Evolutionary conservation across 2,797 vertebrate genomes (phyloP), one percentile per base, ranked within the genome.

Genomic region (Babyrousa celebensis): DNA sequence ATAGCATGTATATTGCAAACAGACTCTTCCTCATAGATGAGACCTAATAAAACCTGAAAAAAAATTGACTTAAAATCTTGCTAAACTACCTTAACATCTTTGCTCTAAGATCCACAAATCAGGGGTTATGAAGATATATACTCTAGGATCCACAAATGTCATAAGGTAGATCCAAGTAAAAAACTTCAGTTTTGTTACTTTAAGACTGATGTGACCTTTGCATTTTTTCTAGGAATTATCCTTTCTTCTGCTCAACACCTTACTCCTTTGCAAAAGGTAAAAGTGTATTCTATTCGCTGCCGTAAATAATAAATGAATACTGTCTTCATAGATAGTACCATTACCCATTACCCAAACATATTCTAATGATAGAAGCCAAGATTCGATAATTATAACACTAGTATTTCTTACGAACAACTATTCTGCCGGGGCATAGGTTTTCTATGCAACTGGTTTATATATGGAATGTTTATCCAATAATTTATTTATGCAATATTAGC

Each of bases 141-240:
- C 9, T 48, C n/a, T 43, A 89, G 80, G 15, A 92, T 52, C 62
- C 16, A 67, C 56, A 90, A 36, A 92, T 92, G 20, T 79, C 79
- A 71, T 48, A 27, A 27, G 25, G 12, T 43, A 91, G 77, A 95
- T 16, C 74, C 23, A 36, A 23, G 16, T 65, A 71, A 68, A 27
- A 70, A 68, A 56, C 58, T 89, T 93, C 10, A 85, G 27, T 68
- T 85, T 78, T 91, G 17, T 94, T 89, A 63, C 71, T 93, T 86
- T 89, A 85, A 96, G 77, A 85, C 3, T 74, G 25, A 77, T 83
- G 14, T 56, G 11, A 40, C 9, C 36, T 72, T 56, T 72, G 32
- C 25, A 12, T 54, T 84, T 60, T 67, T 91, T 72, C 80, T 92
- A 84, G 54, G 62, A 72, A 85, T 72, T 63, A 89, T 17, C 1